These are phyloP conservation scores for Lysiphlebus fabarum DNA, from an alignment of 1,140 invertebrate genomes.

Conservation along the genomic window DNA sequence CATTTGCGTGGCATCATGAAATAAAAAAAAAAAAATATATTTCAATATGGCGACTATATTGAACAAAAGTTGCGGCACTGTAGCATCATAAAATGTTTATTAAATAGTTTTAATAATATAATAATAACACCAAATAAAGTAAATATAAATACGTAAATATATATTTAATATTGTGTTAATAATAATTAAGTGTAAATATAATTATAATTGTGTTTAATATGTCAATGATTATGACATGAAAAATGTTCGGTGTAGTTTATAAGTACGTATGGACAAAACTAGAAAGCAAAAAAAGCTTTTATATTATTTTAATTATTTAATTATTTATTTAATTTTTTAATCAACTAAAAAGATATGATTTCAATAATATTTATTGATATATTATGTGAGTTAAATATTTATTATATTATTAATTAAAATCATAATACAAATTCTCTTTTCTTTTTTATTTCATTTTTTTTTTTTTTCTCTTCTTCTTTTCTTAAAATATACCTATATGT, in stretches of 20 bases:
- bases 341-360: too few relatives aligned
- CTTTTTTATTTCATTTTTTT: too few relatives aligned
- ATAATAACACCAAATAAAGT: neutral
- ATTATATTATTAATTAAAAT: neutral
- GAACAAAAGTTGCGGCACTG: conserved; percentile 43
- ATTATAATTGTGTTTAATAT: conserved; percentile 29
- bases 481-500: too few relatives aligned
- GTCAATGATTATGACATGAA: conserved; percentile 45
- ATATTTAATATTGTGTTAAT: neutral
- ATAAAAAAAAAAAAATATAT: conserved; percentile 44
- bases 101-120: conserved; percentile 30
- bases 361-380: too few relatives aligned
- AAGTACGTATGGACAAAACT: conserved; percentile 47
- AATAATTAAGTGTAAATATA: conserved; percentile 19
- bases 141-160: neutral
- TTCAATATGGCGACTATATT: conserved; percentile 49
- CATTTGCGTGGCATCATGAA: conserved; percentile 41
- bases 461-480: too few relatives aligned
- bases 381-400: neutral
- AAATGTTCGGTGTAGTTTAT: conserved; percentile 35
- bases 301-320: neutral
- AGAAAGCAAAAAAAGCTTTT: conserved; percentile 33
- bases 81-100: conserved; percentile 43
- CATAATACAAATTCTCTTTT: too few relatives aligned
- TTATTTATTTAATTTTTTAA: neutral